Conservation (phyloP, 2,797 vertebrate genomes). For the Loris lydekkerianus region DNA sequence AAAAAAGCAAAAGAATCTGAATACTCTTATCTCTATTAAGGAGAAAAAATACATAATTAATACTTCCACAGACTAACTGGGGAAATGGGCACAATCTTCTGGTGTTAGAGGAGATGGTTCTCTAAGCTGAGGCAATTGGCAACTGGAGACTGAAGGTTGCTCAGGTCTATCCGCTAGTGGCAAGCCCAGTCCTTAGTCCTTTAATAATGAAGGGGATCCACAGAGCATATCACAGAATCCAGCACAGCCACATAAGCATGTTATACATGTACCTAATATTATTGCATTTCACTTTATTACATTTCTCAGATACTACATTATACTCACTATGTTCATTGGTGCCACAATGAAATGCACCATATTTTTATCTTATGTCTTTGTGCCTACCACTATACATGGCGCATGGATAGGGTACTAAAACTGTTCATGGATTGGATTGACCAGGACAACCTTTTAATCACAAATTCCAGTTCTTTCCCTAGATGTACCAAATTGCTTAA, state of each 20-base stretch:
- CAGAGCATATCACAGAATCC: neutral
- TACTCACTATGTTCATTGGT: neutral
- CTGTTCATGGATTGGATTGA: neutral
- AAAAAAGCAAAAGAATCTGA: neutral
- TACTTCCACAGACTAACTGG: neutral
- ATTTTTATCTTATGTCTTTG: neutral
- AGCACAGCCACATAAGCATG: neutral
- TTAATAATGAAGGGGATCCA: neutral
- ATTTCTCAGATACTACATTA: neutral
- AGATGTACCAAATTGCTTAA: neutral
- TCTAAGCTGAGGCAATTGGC: neutral
- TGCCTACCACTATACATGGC: neutral
- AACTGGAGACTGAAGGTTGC: neutral
- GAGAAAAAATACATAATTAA: neutral
- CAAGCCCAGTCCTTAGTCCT: neutral
- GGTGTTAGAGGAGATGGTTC: neutral
- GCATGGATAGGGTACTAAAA: neutral
- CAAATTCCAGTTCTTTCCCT: neutral
- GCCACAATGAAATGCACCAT: neutral
- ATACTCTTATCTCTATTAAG: neutral
- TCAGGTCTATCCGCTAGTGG: neutral
- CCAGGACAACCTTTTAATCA: neutral
- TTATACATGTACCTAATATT: neutral
- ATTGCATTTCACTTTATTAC: neutral
- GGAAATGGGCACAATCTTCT: neutral